Percentiles rank a stretch among this genome's conserved stretches.
phyloP scores from a whole-genome alignment of 2,888 invertebrate genomes.

The Lacanobia oleracea region DNA sequence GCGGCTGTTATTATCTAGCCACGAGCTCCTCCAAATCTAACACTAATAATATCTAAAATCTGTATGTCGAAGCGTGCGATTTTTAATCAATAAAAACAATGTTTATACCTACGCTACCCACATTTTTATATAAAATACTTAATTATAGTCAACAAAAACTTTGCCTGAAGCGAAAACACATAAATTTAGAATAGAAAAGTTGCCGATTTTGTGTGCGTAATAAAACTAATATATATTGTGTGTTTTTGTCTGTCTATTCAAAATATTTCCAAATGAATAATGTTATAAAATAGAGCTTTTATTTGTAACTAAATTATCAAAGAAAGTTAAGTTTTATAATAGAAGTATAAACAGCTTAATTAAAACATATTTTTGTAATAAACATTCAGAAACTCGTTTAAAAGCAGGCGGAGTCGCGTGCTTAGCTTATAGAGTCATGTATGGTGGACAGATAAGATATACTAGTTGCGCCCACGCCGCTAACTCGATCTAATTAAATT shows the following conservation, averaged over 20 bases:
- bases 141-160: constrained; percentile 71
- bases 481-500: constrained; percentile 82
- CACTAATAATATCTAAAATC: constrained; percentile 39
- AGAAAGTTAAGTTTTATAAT: background rate
- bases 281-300: background rate
- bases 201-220: constrained; percentile 75
- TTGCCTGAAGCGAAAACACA: constrained; percentile 75
- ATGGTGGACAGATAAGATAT: constrained; percentile 63
- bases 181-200: constrained; percentile 79
- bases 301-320: background rate
- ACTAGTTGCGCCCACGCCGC: constrained; percentile 75
- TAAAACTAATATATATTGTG: constrained; percentile 19
- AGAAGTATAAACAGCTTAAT: background rate
- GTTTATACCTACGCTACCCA: constrained; percentile 69
- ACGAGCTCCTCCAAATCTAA: no score
- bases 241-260: constrained; percentile 13
- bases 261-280: background rate
- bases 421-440: constrained; percentile 51
- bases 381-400: constrained; percentile 31
- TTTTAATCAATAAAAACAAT: constrained; percentile 71
- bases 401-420: constrained; percentile 45
- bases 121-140: constrained; percentile 71
- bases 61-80: constrained; percentile 55
- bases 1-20: no score
- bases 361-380: constrained; percentile 11